phyloP scores from a whole-genome alignment of 2,888 invertebrate species.

The Calliscelio sp. region DNA sequence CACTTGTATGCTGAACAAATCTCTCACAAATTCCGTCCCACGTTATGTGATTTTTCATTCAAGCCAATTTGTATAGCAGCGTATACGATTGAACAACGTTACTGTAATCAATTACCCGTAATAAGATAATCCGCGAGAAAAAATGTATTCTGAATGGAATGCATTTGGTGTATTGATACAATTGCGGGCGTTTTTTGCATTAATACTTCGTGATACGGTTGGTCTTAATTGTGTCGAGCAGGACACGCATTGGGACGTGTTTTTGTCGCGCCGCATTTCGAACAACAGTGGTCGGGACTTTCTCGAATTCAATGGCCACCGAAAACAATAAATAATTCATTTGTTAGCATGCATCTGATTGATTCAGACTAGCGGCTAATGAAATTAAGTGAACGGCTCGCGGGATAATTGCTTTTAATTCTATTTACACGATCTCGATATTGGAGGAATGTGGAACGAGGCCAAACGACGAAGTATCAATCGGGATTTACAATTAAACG shows the following conservation, averaged over 20 bases:
- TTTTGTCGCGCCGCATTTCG: constrained; percentile 36
- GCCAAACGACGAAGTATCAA: constrained; percentile 66
- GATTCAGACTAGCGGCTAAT: constrained; percentile 40
- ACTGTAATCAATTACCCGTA: constrained; percentile 39
- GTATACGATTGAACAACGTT: constrained; percentile 16
- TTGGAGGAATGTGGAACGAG: constrained; percentile 74
- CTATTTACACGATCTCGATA: constrained; percentile 62
- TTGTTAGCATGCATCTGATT: constrained; percentile 27
- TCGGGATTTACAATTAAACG: constrained; percentile 56
- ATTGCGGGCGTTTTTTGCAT: constrained; percentile 10
- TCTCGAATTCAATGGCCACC: constrained; percentile 12
- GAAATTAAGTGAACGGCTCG: constrained; percentile 59
- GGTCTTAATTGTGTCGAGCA: constrained; percentile 40
- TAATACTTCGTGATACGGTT: constrained; percentile 25
- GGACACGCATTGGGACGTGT: constrained; percentile 25
- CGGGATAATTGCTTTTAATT: constrained; percentile 60
- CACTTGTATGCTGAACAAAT: too few species aligned
- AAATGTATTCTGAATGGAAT: constrained; percentile 9
- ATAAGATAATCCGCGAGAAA: constrained; percentile 46
- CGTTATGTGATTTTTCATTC: constrained; percentile 46
- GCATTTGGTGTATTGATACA: constrained; percentile 9
- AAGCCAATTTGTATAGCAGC: constrained; percentile 53
- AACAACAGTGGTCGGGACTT: constrained; percentile 25
- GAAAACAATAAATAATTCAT: constrained; percentile 61
- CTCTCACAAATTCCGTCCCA: too few species aligned